Base-by-base conservation (phyloP, 1,140 invertebrate genomes). In the Diuraphis noxia region DNA sequence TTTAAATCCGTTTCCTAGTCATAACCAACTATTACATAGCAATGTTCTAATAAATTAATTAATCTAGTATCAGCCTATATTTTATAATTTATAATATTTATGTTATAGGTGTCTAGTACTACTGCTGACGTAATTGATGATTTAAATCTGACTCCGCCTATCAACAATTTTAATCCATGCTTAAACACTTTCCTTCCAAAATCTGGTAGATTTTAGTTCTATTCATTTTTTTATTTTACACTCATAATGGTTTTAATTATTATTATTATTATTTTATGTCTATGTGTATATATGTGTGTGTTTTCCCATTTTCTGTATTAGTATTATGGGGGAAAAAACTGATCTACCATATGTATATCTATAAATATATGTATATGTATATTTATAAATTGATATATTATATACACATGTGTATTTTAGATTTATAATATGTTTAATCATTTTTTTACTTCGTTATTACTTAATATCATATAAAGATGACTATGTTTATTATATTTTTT, bases 91-190 rank as follows among this genome's bases (percentile, higher is more conserved):
- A 72, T 72, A n/a, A n/a, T n/a, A 79, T 89, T 34, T 89, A 10
- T 89, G 10, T 46, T 90, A 25, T 79, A 90, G 88, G 88, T 90
- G 13, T 23, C 41, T 43, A 49, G 40, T 90, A 90, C 88, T 36
- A 89, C 63, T 34, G 6, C 79, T 43, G 63, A 89, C 25, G 34
- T 79, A 41, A 36, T 46, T 34, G 88, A 90, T 23, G 88, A 90
- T 41, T 36, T 79, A 21, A 88, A 88, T 41, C n/a, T 88, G 19
- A 90, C 88, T 46, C 88, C 88, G 3, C 88, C 88, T 43, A 90
- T 90, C 88, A 79, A 89, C 43, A 8, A 77, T 30, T 79, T 89
- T 43, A 89, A 77, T 36, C 40, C 40, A 34, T 46, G 63, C 40
- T 30, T 89, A 72, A 89, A 79, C 5, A 36, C 88, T 43, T 90